Conservation (phyloP, 2,113 vertebrate species). For the Cochlearius cochlearius region DNA sequence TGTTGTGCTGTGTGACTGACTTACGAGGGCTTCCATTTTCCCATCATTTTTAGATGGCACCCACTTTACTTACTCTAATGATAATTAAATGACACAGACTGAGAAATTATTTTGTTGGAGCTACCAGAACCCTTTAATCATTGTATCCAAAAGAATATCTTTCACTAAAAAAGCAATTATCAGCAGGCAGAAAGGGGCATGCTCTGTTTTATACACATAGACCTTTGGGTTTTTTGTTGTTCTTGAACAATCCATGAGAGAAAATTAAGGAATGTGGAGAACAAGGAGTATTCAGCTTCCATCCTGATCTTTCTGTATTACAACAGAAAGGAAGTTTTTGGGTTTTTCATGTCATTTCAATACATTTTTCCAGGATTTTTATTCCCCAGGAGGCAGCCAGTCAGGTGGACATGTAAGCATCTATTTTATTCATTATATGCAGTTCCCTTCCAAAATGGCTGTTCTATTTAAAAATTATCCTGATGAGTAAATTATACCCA, state of each 20-base stretch:
- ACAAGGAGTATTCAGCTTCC: not conserved
- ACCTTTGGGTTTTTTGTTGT: not conserved
- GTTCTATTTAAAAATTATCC: not conserved
- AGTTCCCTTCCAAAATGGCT: not conserved
- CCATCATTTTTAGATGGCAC: not conserved
- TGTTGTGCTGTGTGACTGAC: not conserved
- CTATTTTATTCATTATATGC: conserved; percentile 54
- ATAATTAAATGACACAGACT: not conserved
- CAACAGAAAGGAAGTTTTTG: not conserved
- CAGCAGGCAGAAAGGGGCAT: not conserved
- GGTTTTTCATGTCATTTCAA: conserved; percentile 42
- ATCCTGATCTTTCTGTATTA: not conserved
- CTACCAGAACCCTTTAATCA: not conserved
- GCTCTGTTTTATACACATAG: not conserved
- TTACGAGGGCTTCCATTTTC: not conserved
- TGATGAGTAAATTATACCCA: not conserved
- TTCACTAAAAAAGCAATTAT: not conserved
- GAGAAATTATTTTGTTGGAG: not conserved
- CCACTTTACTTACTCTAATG: not conserved
- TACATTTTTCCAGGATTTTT: conserved; percentile 65
- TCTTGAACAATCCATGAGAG: not conserved
- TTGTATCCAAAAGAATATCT: not conserved
- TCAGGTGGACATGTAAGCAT: conserved; percentile 70
- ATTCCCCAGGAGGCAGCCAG: conserved; percentile 63
- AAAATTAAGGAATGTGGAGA: not conserved